These are phyloP conservation scores for Apocheima hispidaria DNA, from an alignment of 2,888 invertebrate species.

Conservation along the genomic window DNA sequence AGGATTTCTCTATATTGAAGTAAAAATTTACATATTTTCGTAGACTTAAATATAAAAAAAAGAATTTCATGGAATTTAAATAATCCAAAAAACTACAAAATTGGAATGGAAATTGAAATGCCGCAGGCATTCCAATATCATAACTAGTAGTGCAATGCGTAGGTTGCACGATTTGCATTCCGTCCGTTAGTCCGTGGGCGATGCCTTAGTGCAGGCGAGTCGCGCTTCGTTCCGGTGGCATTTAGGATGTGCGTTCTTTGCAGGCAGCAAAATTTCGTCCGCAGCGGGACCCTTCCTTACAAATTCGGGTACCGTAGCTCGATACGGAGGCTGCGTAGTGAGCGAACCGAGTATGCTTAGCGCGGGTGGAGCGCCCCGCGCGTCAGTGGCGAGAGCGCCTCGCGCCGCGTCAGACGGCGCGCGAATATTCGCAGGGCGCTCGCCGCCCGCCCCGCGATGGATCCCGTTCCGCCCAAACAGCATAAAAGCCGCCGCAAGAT, in stretches of 20 bases:
- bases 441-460: conserved; percentile 67
- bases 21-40: too few species aligned
- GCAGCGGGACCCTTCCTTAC: conserved; percentile 65
- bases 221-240: conserved; percentile 49
- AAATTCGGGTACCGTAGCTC: conserved; percentile 78
- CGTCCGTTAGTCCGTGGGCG: background rate
- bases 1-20: too few species aligned
- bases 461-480: conserved; percentile 71
- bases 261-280: conserved; percentile 45
- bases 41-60: too few species aligned
- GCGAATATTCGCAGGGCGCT: conserved; percentile 61
- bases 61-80: too few species aligned
- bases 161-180: conserved; percentile 12
- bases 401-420: conserved; percentile 72
- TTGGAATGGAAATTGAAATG: background rate
- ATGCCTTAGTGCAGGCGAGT: background rate
- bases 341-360: conserved; percentile 58
- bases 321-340: conserved; percentile 84
- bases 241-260: conserved; percentile 78
- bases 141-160: background rate
- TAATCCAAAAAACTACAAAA: background rate
- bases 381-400: conserved; percentile 70
- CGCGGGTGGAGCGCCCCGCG: conserved; percentile 54
- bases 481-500: conserved; percentile 93
- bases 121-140: background rate